Conservation (phyloP, 1,140 invertebrate genomes). For the Aphaenogaster rudis region DNA sequence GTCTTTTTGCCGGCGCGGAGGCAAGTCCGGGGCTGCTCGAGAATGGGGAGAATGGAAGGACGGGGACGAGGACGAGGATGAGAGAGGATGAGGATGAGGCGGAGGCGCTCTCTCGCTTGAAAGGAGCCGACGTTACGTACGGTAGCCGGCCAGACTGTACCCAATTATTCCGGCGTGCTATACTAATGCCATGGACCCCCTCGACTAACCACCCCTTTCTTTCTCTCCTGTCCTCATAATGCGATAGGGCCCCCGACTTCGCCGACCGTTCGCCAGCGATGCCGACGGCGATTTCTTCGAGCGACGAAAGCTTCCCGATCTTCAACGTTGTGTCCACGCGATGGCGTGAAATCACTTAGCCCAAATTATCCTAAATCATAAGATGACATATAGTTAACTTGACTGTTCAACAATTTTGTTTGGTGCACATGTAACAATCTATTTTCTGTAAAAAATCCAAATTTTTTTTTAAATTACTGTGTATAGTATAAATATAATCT, state of each 20-base stretch:
- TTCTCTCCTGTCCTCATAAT: slow-evolving; percentile 67
- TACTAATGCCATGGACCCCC: slow-evolving; percentile 82
- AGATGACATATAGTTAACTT: background rate
- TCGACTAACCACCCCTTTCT: slow-evolving; percentile 69
- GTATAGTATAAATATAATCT: background rate
- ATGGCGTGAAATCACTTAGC: slow-evolving; percentile 36
- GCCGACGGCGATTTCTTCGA: slow-evolving; percentile 34
- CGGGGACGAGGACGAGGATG: slow-evolving; percentile 58
- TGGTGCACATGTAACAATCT: background rate
- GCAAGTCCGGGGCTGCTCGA: slow-evolving; percentile 61
- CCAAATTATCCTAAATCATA: slow-evolving; percentile 27
- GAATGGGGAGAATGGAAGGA: slow-evolving; percentile 62
- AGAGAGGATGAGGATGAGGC: slow-evolving; percentile 50
- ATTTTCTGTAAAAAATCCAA: background rate
- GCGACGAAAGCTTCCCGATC: slow-evolving; percentile 31
- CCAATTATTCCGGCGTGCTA: slow-evolving; percentile 86
- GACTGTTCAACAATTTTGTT: background rate
- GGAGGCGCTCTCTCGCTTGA: slow-evolving; percentile 72
- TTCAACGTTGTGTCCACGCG: slow-evolving; percentile 14
- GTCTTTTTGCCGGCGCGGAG: slow-evolving; percentile 74
- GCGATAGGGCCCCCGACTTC: slow-evolving; percentile 59
- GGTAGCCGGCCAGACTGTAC: slow-evolving; percentile 84
- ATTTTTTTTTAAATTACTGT: background rate
- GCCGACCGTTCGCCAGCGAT: slow-evolving; percentile 36
- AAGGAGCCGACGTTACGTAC: slow-evolving; percentile 83